Evolutionary conservation across 2,888 invertebrate species (phyloP).

Genomic region (Drosophila villosipedis): DNA sequence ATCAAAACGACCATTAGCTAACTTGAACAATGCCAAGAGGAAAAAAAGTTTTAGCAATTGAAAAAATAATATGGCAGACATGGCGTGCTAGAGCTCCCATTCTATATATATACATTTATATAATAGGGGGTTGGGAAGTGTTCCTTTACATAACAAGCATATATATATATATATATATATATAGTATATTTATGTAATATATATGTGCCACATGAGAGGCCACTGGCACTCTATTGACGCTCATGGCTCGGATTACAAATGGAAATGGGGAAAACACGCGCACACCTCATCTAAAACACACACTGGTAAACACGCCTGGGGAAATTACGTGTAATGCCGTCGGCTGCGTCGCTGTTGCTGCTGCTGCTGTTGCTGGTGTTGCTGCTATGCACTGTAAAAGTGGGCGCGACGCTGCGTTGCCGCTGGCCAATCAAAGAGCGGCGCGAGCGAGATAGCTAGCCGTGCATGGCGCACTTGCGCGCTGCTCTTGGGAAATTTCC

Average conservation of each 20-base stretch:
- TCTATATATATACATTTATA: constrained; percentile 4
- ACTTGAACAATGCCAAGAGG: constrained; percentile 49
- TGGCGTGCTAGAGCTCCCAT: constrained; percentile 43
- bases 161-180: not conserved
- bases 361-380: constrained; percentile 13
- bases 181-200: constrained; percentile 8
- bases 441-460: constrained; percentile 54
- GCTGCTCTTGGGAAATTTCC: constrained; percentile 62
- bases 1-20: constrained; percentile 75
- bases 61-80: constrained; percentile 60
- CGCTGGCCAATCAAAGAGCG: constrained; percentile 47
- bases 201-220: constrained; percentile 27
- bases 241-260: constrained; percentile 62
- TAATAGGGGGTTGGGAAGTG: not conserved
- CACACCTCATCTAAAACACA: constrained; percentile 23
- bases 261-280: constrained; percentile 48
- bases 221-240: constrained; percentile 55
- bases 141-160: not conserved
- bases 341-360: constrained; percentile 38
- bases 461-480: constrained; percentile 57
- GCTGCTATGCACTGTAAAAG: constrained; percentile 29
- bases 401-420: constrained; percentile 59
- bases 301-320: constrained; percentile 21
- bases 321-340: constrained; percentile 55
- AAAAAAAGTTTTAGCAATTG: constrained; percentile 61